Base-by-base conservation (phyloP, 1,140 invertebrate genomes). In the Melanaphis sacchari region DNA sequence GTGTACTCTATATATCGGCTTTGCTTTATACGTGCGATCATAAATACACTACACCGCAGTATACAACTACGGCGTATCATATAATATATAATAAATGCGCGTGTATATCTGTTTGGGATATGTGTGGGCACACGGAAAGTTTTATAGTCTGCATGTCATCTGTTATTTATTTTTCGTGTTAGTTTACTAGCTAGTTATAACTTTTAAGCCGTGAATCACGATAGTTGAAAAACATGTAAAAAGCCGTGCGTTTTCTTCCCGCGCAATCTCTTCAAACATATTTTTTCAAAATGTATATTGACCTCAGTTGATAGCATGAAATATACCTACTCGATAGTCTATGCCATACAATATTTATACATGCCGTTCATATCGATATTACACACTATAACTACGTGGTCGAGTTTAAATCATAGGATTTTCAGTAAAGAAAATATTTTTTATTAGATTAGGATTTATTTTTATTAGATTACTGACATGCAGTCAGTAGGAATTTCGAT, bases 171-270 rank as follows among this genome's bases (percentile, higher is more conserved):
- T 90, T 90, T 90, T 52, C 36, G 88, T 59, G 49, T 90, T 54
- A 22, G 87, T 89, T 90, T 18, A 40, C 88, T 89, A 38, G 82
- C 41, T 59, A n/a, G 38, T 8, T 82, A 82, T 89, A 59, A 90
- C 88, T 90, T 90, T 90, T 90, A 41, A 90, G 66, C 89, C 89
- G 89, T 90, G 89, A 90, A 90, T 90, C 89, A 90, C 54, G 88
- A 41, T 22, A 90, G 52, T 90, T 90, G 52, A 59, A 90, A 90
- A 90, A 90, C 52, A 40, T 38, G 43, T 90, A 59, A 66, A 66
- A 89, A 90, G 89, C 41, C 89, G 54, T 90, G 54, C 21, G 26
- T 66, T 90, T 43, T 90, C 52, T 66, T 90, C 52, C 15, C 22
- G 26, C 26, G 38, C 88, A 18, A 90, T 59, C 88, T 41, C 38